Conservation (phyloP, 2,797 vertebrate species). For the Acanthopagrus latus region DNA sequence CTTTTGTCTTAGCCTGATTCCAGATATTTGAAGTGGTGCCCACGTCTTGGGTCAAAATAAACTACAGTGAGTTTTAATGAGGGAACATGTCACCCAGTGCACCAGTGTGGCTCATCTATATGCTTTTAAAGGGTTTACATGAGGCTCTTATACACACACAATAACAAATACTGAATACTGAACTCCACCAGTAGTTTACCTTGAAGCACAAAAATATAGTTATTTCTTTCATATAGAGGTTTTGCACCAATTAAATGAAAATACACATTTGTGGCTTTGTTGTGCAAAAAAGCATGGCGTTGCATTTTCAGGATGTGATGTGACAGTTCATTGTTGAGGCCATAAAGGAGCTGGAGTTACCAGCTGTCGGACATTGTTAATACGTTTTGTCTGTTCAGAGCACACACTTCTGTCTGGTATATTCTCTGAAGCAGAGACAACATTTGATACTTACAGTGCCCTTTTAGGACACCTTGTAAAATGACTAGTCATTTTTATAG, state of each 20-base stretch:
- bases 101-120: background rate
- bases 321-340: background rate
- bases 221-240: background rate
- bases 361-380: background rate
- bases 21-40: background rate
- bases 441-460: background rate
- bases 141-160: background rate
- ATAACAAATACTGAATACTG: background rate
- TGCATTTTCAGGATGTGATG: background rate
- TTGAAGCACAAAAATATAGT: background rate
- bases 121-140: too few relatives aligned
- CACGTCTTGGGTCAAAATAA: background rate
- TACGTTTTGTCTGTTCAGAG: background rate
- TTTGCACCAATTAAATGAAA: background rate
- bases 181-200: background rate
- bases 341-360: background rate
- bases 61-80: background rate
- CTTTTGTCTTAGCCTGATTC: background rate
- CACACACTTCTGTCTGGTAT: background rate
- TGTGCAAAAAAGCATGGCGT: too few relatives aligned
- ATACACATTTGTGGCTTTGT: background rate
- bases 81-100: background rate
- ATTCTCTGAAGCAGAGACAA: background rate
- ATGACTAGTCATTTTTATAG: background rate
- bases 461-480: background rate